Percentiles rank a stretch among this genome's conserved stretches.
Evolutionary conservation across 2,113 vertebrate genomes (phyloP).

Genomic region (Chlorodrepanis virens): DNA sequence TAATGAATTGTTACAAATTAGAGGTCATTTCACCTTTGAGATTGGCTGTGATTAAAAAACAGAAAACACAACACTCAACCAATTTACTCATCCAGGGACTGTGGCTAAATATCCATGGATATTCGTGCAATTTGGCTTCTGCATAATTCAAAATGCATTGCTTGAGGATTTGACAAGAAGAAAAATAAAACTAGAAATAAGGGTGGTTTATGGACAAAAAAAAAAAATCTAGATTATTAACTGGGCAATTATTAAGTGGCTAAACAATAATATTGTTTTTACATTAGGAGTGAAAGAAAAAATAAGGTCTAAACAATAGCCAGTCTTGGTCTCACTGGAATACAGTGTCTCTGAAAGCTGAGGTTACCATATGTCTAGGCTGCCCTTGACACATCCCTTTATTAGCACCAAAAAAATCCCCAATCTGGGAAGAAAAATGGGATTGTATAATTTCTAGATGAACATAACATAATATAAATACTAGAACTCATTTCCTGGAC

Average conservation of each 20-base stretch:
- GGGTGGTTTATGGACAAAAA: not conserved
- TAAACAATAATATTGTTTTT: not conserved
- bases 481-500: not conserved
- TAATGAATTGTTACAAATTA: conserved; percentile 37
- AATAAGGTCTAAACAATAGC: not conserved
- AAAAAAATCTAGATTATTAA: not conserved
- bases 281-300: not conserved
- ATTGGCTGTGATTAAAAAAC: not conserved
- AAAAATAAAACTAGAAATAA: not conserved
- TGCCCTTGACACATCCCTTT: rapidly evolving
- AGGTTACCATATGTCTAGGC: not conserved
- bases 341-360: not conserved
- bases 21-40: conserved; percentile 21
- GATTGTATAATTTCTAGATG: not conserved
- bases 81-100: not conserved
- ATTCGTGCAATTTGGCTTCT: not conserved
- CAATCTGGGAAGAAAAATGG: not conserved
- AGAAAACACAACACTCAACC: not conserved
- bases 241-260: not conserved
- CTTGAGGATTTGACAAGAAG: not conserved
- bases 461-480: not conserved
- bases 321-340: not conserved
- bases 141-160: not conserved
- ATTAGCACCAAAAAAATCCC: not conserved
- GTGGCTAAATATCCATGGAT: not conserved